phyloP scores from a whole-genome alignment of 2,113 vertebrate genomes.

The Ptyas mucosa region DNA sequence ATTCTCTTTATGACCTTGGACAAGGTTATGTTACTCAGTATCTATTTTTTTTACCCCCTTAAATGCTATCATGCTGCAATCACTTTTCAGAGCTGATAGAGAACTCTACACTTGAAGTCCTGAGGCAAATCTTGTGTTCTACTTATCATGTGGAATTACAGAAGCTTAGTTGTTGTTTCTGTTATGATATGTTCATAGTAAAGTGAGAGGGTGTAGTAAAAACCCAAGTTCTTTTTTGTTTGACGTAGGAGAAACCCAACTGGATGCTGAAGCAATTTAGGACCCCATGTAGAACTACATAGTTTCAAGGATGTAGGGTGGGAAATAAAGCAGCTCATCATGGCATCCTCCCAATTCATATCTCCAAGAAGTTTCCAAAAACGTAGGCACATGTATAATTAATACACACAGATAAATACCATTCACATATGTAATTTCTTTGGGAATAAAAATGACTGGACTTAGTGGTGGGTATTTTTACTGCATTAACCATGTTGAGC shows the following conservation, averaged over 20 bases:
- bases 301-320: neutral
- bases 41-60: constrained; percentile 20
- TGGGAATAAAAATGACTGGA: neutral
- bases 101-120: neutral
- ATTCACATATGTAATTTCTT: neutral
- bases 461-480: neutral
- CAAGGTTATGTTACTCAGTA: constrained; percentile 49
- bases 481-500: neutral
- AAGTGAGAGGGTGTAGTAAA: neutral
- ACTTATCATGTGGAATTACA: neutral
- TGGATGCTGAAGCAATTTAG: neutral
- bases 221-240: neutral
- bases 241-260: neutral
- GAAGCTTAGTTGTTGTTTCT: neutral
- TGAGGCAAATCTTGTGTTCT: neutral
- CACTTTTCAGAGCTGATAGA: neutral
- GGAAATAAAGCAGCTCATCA: neutral
- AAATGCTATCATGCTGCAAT: constrained; percentile 10
- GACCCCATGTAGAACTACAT: neutral
- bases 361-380: neutral
- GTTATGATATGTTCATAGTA: neutral
- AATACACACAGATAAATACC: neutral
- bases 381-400: neutral
- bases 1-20: constrained; percentile 51
- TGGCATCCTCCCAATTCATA: neutral